Conservation (phyloP, 2,888 invertebrate species). For the Dolichopus griseipennis region DNA sequence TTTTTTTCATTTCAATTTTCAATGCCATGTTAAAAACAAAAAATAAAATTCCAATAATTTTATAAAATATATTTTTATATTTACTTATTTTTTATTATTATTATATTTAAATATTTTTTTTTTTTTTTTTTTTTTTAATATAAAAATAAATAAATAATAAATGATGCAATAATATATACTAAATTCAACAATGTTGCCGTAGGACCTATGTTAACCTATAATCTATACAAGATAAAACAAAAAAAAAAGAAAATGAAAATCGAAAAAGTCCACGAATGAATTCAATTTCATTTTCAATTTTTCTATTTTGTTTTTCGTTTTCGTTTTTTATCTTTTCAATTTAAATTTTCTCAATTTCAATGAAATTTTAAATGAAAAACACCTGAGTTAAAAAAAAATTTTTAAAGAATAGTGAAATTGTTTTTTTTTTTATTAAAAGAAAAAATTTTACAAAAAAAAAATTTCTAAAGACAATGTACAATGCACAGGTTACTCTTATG, state of each 20-base stretch:
- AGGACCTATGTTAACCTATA: constrained; percentile 4
- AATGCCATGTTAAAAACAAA: neutral
- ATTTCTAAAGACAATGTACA: too few relatives aligned
- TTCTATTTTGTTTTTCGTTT: neutral
- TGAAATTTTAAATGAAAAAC: neutral
- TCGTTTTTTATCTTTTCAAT: neutral
- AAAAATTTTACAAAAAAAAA: too few relatives aligned
- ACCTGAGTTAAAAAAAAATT: neutral
- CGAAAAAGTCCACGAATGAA: neutral
- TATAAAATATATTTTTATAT: neutral
- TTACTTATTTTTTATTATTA: neutral
- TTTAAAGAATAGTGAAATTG: too few relatives aligned
- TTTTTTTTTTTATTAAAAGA: too few relatives aligned
- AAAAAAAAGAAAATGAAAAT: neutral
- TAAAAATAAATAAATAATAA: too few relatives aligned
- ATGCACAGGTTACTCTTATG: too few relatives aligned
- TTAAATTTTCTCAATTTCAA: neutral
- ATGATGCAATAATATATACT: too few relatives aligned
- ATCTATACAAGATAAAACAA: neutral
- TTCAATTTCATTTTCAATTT: constrained; percentile 1
- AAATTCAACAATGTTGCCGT: neutral
- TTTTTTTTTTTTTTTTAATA: neutral
- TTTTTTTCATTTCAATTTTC: neutral
- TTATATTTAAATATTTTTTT: neutral
- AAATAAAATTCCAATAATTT: neutral